Evolutionary conservation across 2,888 invertebrate species (phyloP), one percentile per base, ranked within the genome.

Genomic region (Rutpela maculata): DNA sequence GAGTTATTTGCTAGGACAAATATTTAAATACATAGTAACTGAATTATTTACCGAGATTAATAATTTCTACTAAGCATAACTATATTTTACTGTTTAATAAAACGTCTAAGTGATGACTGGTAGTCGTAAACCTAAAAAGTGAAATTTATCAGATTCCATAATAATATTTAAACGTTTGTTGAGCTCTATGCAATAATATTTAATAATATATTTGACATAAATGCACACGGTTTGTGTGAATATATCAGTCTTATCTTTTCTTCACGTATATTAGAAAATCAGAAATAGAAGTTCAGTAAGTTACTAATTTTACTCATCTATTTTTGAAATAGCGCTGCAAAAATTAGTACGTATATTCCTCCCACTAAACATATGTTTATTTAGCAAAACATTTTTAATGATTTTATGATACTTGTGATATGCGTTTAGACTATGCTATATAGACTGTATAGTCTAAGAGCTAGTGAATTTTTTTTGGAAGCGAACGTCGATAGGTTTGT

Each of bases 311-410:
- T 69, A 69, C 59, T 70, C 55, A 63, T 74, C 74, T 80, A 80
- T 80, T 80, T 80, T 73, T 74, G 80, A 74, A 75, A 77, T n/a
- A 67, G 26, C 59, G 75, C 74, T 77, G 73, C 70, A 72, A 74
- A 78, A 80, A 78, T 75, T 73, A 70, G 78, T 78, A 75, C 80
- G 77, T 75, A 77, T 77, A 78, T 55, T 66, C 60, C 80, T 66
- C 80, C 80, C 71, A 80, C 80, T 55, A 68, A 67, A 57, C 68
- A 43, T 72, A 68, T 59, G 56, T 70, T 55, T 74, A 62, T 75
- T 75, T 69, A 38, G 57, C 65, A 70, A 69, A 59, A 69, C 43
- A 66, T 12, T 35, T 62, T 62, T 62, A 22, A 62, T 9, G 26
- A 62, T 31, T 62, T 6, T n/a, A 26, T 26, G 1, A 62, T 19